phyloP scores from a whole-genome alignment of 1,140 invertebrate species.

The Lasioglossum albipes region DNA sequence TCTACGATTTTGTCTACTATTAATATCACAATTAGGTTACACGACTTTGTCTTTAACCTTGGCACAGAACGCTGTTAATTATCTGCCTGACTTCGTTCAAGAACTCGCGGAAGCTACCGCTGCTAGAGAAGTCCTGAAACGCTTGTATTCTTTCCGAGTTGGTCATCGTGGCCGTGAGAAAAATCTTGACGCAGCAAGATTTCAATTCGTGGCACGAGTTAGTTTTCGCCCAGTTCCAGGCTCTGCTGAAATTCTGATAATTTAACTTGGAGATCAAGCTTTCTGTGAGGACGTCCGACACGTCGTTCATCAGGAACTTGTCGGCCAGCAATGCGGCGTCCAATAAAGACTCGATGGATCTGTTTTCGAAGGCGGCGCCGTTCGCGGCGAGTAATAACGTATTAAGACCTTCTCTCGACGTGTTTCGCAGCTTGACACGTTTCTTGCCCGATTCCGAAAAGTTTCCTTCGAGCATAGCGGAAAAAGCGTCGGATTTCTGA shows the following conservation, averaged over 20 bases:
- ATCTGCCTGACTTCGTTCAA: constrained; percentile 72
- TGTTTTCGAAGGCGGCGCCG: constrained; percentile 78
- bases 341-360: constrained; percentile 81
- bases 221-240: constrained; percentile 76
- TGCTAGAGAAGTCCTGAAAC: constrained; percentile 70
- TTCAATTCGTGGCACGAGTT: constrained; percentile 71
- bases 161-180: constrained; percentile 72
- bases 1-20: not conserved
- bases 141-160: constrained; percentile 65
- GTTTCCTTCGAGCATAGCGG: constrained; percentile 83
- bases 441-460: constrained; percentile 84
- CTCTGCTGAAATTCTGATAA: constrained; percentile 72
- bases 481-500: constrained; percentile 84
- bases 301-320: constrained; percentile 83
- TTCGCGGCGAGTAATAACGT: constrained; percentile 79
- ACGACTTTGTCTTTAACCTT: constrained; percentile 31
- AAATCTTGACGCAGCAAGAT: constrained; percentile 74
- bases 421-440: constrained; percentile 81
- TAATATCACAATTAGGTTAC: constrained; percentile 29
- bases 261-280: constrained; percentile 71
- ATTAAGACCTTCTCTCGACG: constrained; percentile 80
- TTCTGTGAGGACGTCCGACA: constrained; percentile 80
- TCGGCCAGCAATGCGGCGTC: constrained; percentile 85
- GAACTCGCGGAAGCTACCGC: constrained; percentile 71
- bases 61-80: constrained; percentile 58